Conservation (phyloP, 2,888 invertebrate species). For the Spodoptera littoralis region DNA sequence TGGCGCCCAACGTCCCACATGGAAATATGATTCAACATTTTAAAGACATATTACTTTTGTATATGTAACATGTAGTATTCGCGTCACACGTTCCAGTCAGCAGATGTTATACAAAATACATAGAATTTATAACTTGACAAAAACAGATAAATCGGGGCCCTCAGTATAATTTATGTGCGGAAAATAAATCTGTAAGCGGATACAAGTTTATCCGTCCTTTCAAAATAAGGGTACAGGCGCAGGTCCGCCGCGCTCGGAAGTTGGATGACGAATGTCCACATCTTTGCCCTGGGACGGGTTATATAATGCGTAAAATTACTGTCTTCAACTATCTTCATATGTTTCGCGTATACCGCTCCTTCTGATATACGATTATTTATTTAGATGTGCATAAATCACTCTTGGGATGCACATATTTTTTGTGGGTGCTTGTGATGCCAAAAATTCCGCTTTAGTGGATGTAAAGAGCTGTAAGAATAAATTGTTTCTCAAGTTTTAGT, state of each 20-base stretch:
- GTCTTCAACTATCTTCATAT: conserved; percentile 80
- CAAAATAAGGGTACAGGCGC: conserved; percentile 75
- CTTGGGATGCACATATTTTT: conserved; percentile 53
- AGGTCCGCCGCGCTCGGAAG: conserved; percentile 71
- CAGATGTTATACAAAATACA: conserved; percentile 56
- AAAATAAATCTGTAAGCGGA: conserved; percentile 81
- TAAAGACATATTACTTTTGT: conserved; percentile 48
- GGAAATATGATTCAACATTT: conserved; percentile 40
- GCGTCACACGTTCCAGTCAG: conserved; percentile 41
- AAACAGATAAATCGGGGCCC: conserved; percentile 66
- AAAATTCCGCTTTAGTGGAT: conserved; percentile 46
- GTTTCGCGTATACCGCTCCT: conserved; percentile 66
- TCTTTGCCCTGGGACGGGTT: conserved; percentile 79
- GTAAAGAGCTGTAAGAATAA: conserved; percentile 21
- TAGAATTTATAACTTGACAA: conserved; percentile 58
- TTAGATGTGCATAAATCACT: conserved; percentile 59
- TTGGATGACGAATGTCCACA: conserved; percentile 82
- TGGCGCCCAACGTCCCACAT: conserved; percentile 65
- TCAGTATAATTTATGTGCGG: conserved; percentile 72
- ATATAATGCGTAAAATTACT: conserved; percentile 87
- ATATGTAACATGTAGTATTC: conserved; percentile 32
- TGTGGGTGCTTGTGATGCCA: conserved; percentile 29
- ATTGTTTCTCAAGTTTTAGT: conserved; percentile 15
- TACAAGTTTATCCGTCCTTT: conserved; percentile 80
- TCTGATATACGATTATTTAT: conserved; percentile 65